phyloP scores from a whole-genome alignment of 2,113 vertebrate species.

The Grus americana region DNA sequence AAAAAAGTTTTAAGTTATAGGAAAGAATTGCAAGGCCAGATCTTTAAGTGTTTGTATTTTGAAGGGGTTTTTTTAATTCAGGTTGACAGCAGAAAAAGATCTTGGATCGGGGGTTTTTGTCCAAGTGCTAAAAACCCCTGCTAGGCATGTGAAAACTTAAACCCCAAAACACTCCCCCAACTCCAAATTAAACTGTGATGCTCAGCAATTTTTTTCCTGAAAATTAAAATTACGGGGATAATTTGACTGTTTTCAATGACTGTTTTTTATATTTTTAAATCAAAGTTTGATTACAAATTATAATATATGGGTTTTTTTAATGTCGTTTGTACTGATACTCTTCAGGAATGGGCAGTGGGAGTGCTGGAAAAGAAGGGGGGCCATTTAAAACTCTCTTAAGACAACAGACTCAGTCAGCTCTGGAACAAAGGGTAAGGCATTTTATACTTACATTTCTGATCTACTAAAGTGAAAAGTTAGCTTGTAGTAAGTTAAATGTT shows the following conservation, averaged over 20 bases:
- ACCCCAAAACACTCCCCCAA: neutral
- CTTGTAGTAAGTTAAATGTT: neutral
- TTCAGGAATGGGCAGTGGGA: conserved; percentile 98
- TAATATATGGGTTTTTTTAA: conserved; percentile 49
- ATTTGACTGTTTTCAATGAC: neutral
- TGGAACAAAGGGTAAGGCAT: conserved; percentile 93
- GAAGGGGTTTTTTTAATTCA: neutral
- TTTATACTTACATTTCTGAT: neutral
- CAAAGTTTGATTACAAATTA: neutral
- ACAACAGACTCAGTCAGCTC: conserved; percentile 94
- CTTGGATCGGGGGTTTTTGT: fast-evolving
- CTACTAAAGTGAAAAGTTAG: neutral
- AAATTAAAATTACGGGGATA: neutral
- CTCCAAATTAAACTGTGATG: neutral
- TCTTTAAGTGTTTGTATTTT: neutral
- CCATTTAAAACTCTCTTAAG: conserved; percentile 93
- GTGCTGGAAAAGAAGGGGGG: conserved; percentile 93
- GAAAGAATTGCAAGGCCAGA: neutral
- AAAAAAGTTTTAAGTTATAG: neutral
- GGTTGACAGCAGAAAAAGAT: neutral
- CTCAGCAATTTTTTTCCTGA: neutral
- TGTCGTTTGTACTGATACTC: conserved; percentile 70
- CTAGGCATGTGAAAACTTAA: neutral
- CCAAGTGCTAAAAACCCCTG: neutral
- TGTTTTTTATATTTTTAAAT: neutral